Conservation (phyloP, 1,140 invertebrate genomes). For the Trichonephila inaurata region DNA sequence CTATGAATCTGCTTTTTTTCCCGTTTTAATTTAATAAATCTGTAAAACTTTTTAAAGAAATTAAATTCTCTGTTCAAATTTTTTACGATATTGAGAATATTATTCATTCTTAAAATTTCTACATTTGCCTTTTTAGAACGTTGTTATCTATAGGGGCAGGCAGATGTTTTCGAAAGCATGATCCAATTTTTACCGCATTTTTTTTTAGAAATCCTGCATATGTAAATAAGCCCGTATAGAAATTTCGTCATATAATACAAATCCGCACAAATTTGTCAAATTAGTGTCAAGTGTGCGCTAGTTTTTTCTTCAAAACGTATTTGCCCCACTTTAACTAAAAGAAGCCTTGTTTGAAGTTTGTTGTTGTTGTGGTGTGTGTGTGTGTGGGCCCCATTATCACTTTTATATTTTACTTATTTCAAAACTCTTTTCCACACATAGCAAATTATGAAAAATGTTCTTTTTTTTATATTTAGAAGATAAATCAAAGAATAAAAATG, state of each 20-base stretch:
- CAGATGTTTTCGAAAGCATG: too few relatives aligned
- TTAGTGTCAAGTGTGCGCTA: constrained; percentile 9
- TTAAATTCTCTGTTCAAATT: too few relatives aligned
- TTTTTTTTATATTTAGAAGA: too few relatives aligned
- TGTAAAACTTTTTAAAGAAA: too few relatives aligned
- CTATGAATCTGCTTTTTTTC: too few relatives aligned
- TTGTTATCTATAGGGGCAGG: too few relatives aligned
- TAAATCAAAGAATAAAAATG: not conserved
- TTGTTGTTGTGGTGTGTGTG: not conserved
- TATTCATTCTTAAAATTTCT: too few relatives aligned
- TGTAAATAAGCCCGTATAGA: not conserved
- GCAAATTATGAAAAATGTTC: not conserved
- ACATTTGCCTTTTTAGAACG: too few relatives aligned
- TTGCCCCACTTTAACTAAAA: not conserved
- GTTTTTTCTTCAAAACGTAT: not conserved
- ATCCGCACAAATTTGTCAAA: not conserved
- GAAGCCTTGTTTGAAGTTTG: not conserved
- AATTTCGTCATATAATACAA: not conserved
- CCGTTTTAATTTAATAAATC: too few relatives aligned
- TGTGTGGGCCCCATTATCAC: not conserved
- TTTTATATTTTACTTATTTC: not conserved
- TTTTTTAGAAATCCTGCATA: not conserved
- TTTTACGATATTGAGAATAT: too few relatives aligned
- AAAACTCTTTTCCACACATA: not conserved
- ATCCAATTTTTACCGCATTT: too few relatives aligned